phyloP scores from a whole-genome alignment of 2,113 vertebrate species.

The Isichthys henryi region DNA sequence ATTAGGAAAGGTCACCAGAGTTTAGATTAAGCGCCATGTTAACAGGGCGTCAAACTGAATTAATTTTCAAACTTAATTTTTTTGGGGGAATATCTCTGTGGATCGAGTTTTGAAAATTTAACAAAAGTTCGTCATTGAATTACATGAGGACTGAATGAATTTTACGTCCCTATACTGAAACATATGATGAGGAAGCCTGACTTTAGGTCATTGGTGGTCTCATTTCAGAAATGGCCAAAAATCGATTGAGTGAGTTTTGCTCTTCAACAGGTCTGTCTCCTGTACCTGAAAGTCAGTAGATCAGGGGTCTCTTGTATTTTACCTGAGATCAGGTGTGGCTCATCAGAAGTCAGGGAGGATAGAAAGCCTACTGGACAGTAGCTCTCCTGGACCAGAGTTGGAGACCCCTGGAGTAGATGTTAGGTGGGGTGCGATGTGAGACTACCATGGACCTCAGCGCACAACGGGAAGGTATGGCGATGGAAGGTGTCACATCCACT shows the following conservation, averaged over 20 bases:
- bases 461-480: neutral
- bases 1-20: neutral
- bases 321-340: neutral
- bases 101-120: neutral
- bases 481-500: neutral
- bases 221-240: neutral
- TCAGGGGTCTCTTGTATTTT: neutral
- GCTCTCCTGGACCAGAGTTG: neutral
- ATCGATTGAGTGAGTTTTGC: neutral
- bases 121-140: neutral
- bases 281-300: neutral
- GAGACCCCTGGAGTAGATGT: neutral
- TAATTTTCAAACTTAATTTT: too few species aligned
- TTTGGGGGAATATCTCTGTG: neutral
- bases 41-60: neutral
- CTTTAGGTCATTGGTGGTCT: neutral
- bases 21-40: neutral
- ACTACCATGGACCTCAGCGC: neutral
- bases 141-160: neutral
- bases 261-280: neutral
- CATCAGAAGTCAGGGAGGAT: neutral
- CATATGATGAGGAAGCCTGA: neutral
- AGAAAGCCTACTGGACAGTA: neutral
- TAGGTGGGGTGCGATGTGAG: neutral
- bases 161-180: neutral